Evolutionary conservation across 2,113 vertebrate genomes (phyloP), one percentile per base, ranked within the genome.

Genomic region (Sinocyclocheilus grahami): DNA sequence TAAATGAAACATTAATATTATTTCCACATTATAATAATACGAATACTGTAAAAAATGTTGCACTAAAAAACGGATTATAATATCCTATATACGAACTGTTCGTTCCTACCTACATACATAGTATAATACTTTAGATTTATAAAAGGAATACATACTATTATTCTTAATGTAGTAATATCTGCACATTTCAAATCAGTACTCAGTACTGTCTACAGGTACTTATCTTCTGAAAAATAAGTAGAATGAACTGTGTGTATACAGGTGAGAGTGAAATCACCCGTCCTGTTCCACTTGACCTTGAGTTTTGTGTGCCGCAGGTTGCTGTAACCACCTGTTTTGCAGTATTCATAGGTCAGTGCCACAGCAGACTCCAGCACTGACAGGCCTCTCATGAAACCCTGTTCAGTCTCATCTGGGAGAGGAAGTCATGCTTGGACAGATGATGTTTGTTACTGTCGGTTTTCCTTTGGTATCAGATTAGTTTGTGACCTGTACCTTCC

Each of bases 261-360:
- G 22, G 18, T 13, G 78, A n/a, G 53, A 63, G 58, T 16, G 14
- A 81, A 18, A 16, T 71, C 13, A 37, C 33, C 20, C 11, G n/a
- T 65, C 42, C 42, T 60, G 24, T 71, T 82, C 51, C 22, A 10
- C 67, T 22, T 76, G 42, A 82, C 85, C 48, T 71, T 78, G 30
- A 14, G 58, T 67, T 72, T 16, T 62, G 63, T 81, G 20, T 39
- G 55, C 8, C 11, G 10, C 37, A 76, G 78, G 60, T 82, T 22
- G 46, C 16, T 84, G 6, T 69, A n/a, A 78, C 63, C 63, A 12
- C 63, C 27, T 53, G 69, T 71, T 86, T 62, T 84, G 58, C 75
- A 86, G 53, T 82, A 71, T 63, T 60, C 13, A 46, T 76, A 79
- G 77, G 82, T 14, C 46, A 69, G 18, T 72, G 74, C 46, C 85